Evolutionary conservation across 2,113 vertebrate species (phyloP).

Genomic region (Etheostoma cragini): DNA sequence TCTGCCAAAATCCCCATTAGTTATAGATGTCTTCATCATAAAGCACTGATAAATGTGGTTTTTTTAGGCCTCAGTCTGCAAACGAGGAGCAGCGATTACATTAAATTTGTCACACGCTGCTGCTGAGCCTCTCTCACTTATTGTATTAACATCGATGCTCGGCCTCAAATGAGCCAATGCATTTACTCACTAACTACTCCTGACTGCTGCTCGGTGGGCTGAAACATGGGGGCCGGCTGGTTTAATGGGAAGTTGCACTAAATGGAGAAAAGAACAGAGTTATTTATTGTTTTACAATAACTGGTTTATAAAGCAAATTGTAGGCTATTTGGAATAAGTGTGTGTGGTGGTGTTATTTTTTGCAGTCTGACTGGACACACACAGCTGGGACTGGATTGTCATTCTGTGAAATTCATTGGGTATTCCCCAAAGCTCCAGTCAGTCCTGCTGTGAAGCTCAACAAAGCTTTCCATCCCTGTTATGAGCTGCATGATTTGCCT

Average conservation of each 20-base stretch:
- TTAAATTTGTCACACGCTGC: slow-evolving; percentile 79
- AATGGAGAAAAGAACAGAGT: slow-evolving; percentile 20
- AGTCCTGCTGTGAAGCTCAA: slow-evolving; percentile 32
- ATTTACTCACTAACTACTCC: slow-evolving; percentile 74
- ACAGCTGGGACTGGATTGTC: slow-evolving; percentile 45
- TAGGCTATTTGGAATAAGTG: background rate
- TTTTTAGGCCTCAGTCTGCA: slow-evolving; percentile 33
- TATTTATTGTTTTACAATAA: background rate
- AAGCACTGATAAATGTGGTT: slow-evolving; percentile 53
- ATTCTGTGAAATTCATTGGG: slow-evolving; percentile 40
- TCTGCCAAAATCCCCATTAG: slow-evolving; percentile 48
- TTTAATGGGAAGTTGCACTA: slow-evolving; percentile 45
- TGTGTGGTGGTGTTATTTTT: background rate
- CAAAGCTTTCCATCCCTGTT: slow-evolving; percentile 35
- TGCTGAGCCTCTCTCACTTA: slow-evolving; percentile 71
- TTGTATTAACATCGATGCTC: slow-evolving; percentile 81
- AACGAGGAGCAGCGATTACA: slow-evolving; percentile 75
- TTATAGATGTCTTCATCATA: slow-evolving; percentile 46
- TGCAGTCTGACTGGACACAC: slow-evolving; percentile 24
- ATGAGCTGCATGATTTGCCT: slow-evolving; percentile 21
- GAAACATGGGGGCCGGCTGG: slow-evolving; percentile 43
- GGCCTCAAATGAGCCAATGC: slow-evolving; percentile 66
- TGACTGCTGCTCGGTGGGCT: slow-evolving; percentile 56
- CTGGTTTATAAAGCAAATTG: background rate
- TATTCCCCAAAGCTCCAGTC: slow-evolving; percentile 38